Evolutionary conservation across 2,113 vertebrate species (phyloP), one percentile per base, ranked within the genome.

Genomic region (Ranitomeya variabilis): DNA sequence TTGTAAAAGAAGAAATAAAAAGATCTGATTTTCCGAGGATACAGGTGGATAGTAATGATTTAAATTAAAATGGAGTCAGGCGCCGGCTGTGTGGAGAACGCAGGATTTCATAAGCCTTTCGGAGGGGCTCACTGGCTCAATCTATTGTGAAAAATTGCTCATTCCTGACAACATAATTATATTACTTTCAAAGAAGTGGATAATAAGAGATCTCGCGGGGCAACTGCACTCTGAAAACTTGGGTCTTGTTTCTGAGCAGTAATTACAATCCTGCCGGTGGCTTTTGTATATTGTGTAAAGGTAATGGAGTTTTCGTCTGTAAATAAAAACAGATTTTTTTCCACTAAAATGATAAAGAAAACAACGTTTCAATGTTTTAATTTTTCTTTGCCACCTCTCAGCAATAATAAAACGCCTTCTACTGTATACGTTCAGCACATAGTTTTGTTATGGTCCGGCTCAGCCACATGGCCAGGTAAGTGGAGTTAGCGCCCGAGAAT

Each of bases 131-230:
- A 78, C 71, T 7, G 62, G 52, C 54, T 31, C 13, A 0, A 31
- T 87, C 69, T 51, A 57, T 71, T 89, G 66, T 90, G 86, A 84
- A 60, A 62, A 91, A 80, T 11, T 67, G 86, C n/a, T 91, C 77
- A 0, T 31, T 89, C 86, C 92, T 85, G 87, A 89, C 84, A 90
- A 80, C 67, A 74, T 87, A 88, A 89, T 23, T 52, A 54, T 2
- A 11, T 80, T 91, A 80, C 77, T 85, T 87, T 15, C 14, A 87
- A 91, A 87, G 83, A 86, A 67, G 1, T 81, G 89, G 90, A 87
- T 90, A 92, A 89, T 86, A 91, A 55, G 37, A 86, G 79, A 79
- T 90, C 90, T 84, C 86, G 37, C 90, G 57, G 87, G 83, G 66
- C 81, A 89, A 76, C 1, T 4, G 81, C 71, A 87, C 78, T 87